Percentiles rank a stretch among this genome's conserved stretches.
Conservation (phyloP, 2,888 invertebrate genomes). For the Chrysolina americana region DNA sequence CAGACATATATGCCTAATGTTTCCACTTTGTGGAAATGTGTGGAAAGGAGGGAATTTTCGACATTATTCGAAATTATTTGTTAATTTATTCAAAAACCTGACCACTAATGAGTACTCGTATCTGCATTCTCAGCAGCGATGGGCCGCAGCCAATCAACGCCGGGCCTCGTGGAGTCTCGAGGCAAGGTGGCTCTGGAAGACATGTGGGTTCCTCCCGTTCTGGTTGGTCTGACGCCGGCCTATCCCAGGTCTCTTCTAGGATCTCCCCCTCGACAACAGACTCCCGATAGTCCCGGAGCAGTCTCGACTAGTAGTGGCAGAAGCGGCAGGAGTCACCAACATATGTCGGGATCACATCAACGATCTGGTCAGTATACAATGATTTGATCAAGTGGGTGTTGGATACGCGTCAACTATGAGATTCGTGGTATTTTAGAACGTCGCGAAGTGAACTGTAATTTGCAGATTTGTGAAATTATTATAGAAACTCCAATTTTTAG, state of each 20-base stretch:
- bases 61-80: too few relatives aligned
- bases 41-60: too few relatives aligned
- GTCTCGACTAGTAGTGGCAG: conserved; percentile 70
- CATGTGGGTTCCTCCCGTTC: conserved; percentile 80
- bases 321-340: conserved; percentile 55
- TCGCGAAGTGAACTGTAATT: too few relatives aligned
- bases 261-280: conserved; percentile 66
- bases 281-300: conserved; percentile 71
- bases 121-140: conserved; percentile 81
- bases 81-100: too few relatives aligned
- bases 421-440: too few relatives aligned
- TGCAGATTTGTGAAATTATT: too few relatives aligned
- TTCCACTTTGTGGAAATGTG: too few relatives aligned
- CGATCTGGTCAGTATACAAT: conserved; percentile 62
- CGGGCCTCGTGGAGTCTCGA: conserved; percentile 93
- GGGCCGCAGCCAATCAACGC: conserved; percentile 96
- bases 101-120: not conserved
- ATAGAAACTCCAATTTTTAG: too few relatives aligned
- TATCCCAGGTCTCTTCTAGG: conserved; percentile 68
- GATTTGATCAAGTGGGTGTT: conserved; percentile 6
- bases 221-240: conserved; percentile 63
- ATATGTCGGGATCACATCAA: conserved; percentile 67
- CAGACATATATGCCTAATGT: too few relatives aligned
- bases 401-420: not conserved
- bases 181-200: conserved; percentile 92